Evolutionary conservation across 2,797 vertebrate species (phyloP).

Genomic region (Dicrostonyx torquatus): DNA sequence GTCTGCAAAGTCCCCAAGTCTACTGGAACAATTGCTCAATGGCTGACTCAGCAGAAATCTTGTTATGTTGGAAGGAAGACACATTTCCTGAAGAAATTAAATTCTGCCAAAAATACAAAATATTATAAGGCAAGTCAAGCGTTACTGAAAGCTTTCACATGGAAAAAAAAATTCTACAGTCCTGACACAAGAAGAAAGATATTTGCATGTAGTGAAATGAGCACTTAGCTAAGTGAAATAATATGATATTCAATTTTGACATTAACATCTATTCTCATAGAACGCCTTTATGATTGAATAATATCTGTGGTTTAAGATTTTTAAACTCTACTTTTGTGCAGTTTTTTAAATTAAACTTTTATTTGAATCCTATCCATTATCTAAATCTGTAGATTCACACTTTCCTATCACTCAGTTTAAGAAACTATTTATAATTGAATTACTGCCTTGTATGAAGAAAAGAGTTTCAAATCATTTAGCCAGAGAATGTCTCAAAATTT

Average conservation of each 20-base stretch:
- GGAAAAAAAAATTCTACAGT: not conserved
- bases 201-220: not conserved
- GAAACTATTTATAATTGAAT: not conserved
- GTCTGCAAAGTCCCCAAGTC: not conserved
- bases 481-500: not conserved
- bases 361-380: not conserved
- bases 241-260: not conserved
- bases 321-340: not conserved
- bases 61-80: not conserved
- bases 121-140: not conserved
- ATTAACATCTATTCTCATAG: not conserved
- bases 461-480: not conserved
- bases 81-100: not conserved
- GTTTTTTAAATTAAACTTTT: not conserved
- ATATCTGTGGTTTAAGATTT: not conserved
- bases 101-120: slow-evolving; percentile 32
- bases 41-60: not conserved
- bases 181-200: not conserved
- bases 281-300: not conserved
- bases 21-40: not conserved
- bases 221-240: not conserved
- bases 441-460: not conserved
- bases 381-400: not conserved
- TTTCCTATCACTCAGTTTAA: not conserved
- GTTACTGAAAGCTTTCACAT: not conserved